These are phyloP conservation scores for Pempheris klunzingeri DNA, from an alignment of 2,797 vertebrate genomes.

Conservation along the genomic window DNA sequence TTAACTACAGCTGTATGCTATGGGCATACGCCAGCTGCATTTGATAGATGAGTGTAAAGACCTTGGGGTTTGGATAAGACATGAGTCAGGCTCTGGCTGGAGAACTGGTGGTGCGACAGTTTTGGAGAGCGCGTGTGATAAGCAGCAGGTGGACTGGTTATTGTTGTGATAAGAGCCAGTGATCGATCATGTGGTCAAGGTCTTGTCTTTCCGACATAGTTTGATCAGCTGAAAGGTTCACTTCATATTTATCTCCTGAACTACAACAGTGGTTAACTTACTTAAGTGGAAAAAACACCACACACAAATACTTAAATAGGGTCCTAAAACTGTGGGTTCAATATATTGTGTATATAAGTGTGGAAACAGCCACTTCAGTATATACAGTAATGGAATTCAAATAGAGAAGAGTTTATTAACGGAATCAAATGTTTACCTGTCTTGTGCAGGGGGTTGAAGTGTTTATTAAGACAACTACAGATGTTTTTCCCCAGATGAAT, in stretches of 20 bases:
- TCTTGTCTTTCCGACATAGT: slow-evolving; percentile 63
- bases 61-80: slow-evolving; percentile 73
- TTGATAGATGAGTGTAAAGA: slow-evolving; percentile 59
- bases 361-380: neutral
- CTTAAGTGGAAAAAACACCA: neutral
- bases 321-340: slow-evolving; percentile 4
- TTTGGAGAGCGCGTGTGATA: slow-evolving; percentile 61
- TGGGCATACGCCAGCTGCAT: slow-evolving; percentile 47
- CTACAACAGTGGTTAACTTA: slow-evolving; percentile 13
- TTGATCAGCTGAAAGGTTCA: slow-evolving; percentile 78
- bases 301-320: neutral
- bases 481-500: slow-evolving; percentile 1
- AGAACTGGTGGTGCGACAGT: slow-evolving; percentile 10
- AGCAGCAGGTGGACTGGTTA: slow-evolving; percentile 73
- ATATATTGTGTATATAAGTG: neutral
- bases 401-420: neutral
- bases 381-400: neutral
- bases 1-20: neutral
- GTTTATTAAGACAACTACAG: neutral
- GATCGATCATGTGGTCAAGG: slow-evolving; percentile 65
- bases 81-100: slow-evolving; percentile 27
- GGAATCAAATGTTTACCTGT: neutral
- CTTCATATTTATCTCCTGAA: slow-evolving; percentile 57
- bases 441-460: neutral
- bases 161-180: slow-evolving; percentile 66